Percentiles rank a stretch among this genome's conserved stretches.
These are phyloP conservation scores for Eciton burchellii DNA, from an alignment of 1,140 invertebrate species.

Conservation along the genomic window DNA sequence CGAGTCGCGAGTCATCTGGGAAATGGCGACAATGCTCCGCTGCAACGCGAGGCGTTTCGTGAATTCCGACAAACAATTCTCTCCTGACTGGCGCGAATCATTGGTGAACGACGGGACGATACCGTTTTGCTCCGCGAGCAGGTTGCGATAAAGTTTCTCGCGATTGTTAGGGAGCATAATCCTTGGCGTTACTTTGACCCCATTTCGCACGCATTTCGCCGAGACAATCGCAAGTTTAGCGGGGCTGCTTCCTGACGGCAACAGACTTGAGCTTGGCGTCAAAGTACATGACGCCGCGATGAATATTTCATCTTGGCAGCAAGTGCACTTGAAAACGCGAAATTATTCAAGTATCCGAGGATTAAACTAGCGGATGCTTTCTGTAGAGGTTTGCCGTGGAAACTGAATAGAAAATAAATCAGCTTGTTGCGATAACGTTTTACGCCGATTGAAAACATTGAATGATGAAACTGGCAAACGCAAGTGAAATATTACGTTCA, in stretches of 20 bases:
- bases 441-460: slow-evolving; percentile 34
- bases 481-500: slow-evolving; percentile 44
- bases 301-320: slow-evolving; percentile 70
- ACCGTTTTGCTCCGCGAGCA: slow-evolving; percentile 59
- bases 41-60: background rate
- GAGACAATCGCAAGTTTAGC: slow-evolving; percentile 71
- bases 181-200: slow-evolving; percentile 68
- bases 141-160: slow-evolving; percentile 60
- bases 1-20: too few species aligned
- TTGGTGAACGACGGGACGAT: slow-evolving; percentile 31
- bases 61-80: too few species aligned
- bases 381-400: background rate
- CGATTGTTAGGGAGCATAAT: slow-evolving; percentile 60
- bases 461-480: slow-evolving; percentile 29
- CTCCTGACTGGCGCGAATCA: too few species aligned
- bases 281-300: slow-evolving; percentile 39
- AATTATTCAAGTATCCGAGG: slow-evolving; percentile 51
- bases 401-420: slow-evolving; percentile 46
- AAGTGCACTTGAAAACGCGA: slow-evolving; percentile 46
- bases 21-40: too few species aligned
- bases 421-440: slow-evolving; percentile 18
- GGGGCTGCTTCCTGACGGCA: slow-evolving; percentile 38
- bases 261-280: slow-evolving; percentile 51
- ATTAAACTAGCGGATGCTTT: slow-evolving; percentile 39
- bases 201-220: slow-evolving; percentile 60